These are phyloP conservation scores for Linurgus olivaceus DNA, from an alignment of 2,797 vertebrate genomes.

Conservation along the genomic window DNA sequence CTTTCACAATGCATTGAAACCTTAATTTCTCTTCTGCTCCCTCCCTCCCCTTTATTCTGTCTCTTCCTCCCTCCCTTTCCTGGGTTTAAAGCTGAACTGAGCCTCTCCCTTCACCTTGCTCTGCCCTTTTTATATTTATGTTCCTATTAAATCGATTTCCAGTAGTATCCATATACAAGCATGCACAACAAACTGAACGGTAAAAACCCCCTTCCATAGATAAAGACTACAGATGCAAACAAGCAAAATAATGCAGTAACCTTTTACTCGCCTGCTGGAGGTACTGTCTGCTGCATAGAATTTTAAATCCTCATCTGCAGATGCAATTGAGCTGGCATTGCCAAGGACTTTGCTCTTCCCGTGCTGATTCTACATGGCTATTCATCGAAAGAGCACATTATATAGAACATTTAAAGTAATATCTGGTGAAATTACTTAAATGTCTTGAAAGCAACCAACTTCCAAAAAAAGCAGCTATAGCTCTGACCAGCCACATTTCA, in stretches of 20 bases:
- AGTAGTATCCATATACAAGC: conserved; percentile 59
- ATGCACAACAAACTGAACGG: conserved; percentile 59
- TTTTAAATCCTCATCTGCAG: conserved; percentile 83
- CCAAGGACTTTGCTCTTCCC: conserved; percentile 76
- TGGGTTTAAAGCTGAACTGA: conserved; percentile 65
- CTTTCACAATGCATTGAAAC: conserved; percentile 51
- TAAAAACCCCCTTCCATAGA: conserved; percentile 43
- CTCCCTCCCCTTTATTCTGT: conserved; percentile 9
- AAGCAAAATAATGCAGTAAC: conserved; percentile 81
- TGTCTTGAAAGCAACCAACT: conserved; percentile 58
- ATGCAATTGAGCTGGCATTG: conserved; percentile 77
- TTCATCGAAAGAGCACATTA: conserved; percentile 65
- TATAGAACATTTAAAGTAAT: conserved; percentile 68
- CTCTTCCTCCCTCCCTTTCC: conserved; percentile 4
- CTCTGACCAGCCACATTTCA: conserved; percentile 55
- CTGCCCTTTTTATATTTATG: conserved; percentile 73
- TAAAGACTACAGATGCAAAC: conserved; percentile 73
- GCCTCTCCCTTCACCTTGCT: conserved; percentile 74
- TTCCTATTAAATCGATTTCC: conserved; percentile 68
- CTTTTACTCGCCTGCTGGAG: conserved; percentile 82
- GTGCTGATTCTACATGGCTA: conserved; percentile 69
- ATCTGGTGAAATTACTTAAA: conserved; percentile 69
- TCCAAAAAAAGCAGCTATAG: conserved; percentile 47
- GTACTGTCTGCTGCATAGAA: conserved; percentile 82
- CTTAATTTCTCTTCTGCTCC: conserved; percentile 37